Evolutionary conservation across 2,113 vertebrate genomes (phyloP).

Genomic region (Donacobius atricapilla): DNA sequence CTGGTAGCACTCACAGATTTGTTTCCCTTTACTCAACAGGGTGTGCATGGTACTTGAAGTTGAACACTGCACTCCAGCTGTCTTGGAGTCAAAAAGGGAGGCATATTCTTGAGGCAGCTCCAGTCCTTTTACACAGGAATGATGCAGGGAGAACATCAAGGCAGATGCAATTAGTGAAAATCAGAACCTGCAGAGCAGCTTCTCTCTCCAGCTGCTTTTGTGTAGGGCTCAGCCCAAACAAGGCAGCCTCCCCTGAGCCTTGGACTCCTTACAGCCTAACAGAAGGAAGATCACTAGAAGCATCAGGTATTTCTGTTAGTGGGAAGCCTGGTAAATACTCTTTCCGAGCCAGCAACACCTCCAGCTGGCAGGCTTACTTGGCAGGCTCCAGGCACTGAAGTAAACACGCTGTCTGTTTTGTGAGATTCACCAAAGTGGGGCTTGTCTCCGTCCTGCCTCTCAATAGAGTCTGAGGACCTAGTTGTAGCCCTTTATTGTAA

Average conservation of each 20-base stretch:
- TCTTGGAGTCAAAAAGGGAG: neutral
- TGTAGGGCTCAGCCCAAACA: conserved; percentile 9
- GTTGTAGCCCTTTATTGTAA: neutral
- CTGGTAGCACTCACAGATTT: neutral
- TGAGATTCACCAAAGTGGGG: neutral
- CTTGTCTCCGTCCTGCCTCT: neutral
- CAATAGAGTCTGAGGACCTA: neutral
- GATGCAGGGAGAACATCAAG: neutral
- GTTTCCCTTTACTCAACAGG: neutral
- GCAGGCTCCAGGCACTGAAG: neutral
- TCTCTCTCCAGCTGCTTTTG: neutral
- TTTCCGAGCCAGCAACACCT: conserved; percentile 49
- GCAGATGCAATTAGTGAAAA: neutral
- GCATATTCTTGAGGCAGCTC: neutral
- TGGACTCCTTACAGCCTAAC: neutral
- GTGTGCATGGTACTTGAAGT: neutral
- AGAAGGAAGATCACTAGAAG: conserved; percentile 21
- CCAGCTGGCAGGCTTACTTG: conserved; percentile 27
- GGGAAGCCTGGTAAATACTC: conserved; percentile 14
- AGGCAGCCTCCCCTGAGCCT: neutral
- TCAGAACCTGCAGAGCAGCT: neutral
- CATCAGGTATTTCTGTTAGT: conserved; percentile 54
- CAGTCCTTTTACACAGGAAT: neutral
- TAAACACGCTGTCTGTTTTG: neutral
- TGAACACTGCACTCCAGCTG: neutral